Base-by-base conservation (phyloP, 1,140 invertebrate species). In the Zaprionus ornatus region DNA sequence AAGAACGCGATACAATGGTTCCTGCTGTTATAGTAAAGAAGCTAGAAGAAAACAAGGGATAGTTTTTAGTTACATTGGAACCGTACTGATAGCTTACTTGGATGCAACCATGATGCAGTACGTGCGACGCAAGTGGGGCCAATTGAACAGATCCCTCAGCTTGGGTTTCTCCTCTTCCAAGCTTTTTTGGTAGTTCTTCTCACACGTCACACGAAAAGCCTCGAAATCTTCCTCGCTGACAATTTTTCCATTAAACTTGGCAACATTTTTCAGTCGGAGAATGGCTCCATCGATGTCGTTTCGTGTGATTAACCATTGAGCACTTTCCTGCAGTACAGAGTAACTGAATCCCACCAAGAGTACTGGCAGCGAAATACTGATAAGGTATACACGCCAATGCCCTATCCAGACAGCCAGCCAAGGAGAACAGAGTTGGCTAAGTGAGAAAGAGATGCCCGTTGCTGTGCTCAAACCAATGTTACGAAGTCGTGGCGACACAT, bases 241-340 rank as follows among this genome's bases (percentile, higher is more conserved):
- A n/a, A 73, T 68, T 45, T 91, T 92, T 0, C 93, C 91, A 85
- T 95, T 95, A 17, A 94, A 92, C 76, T 91, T 85, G 6, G 95
- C 94, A 62, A 95, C 94, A 35, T 82, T 91, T 60, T 86, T 70
- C 66, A 95, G 92, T 54, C 94, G 93, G 6, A 82, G 48, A 3
- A 94, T 92, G 4, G 95, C 94, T 52, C 94, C 92, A 13, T 94
- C 93, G 4, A 93, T 90, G 35, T 93, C 87, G n/a, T 94, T 93
- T 75, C 94, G 93, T 37, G 94, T 94, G 21, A 95, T 92, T 21
- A 95, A 86, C 95, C 95, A 95, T 66, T 94, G 93, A 0, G 94
- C 94, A 56, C 94, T 95, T 84, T 95, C 95, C 74, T 95, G 94
- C 77, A 95, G 88, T 23, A 93, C 73, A 37, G 93, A 92, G 65